Evolutionary conservation across 2,888 invertebrate genomes (phyloP), one percentile per base, ranked within the genome.

Genomic region (Aspidiotus rigidus): DNA sequence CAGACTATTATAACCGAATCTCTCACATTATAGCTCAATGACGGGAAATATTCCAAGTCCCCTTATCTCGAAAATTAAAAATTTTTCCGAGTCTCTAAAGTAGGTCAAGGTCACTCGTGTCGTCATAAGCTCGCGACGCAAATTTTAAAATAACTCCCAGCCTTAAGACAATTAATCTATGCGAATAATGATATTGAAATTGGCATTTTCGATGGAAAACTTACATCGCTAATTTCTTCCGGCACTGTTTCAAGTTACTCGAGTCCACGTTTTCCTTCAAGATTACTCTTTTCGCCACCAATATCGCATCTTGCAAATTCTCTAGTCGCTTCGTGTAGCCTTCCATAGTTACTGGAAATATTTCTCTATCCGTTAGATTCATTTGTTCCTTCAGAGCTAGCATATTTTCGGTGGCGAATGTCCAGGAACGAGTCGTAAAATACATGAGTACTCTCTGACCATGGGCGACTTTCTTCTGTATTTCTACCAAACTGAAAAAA

Each of bases 371-470:
- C 9, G 76, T 78, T 0, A 80, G 77, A 71, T 80, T 82, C 75
- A 89, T 77, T 8, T 81, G 78, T 0, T 80, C 78, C 64, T 80
- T 79, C n/a, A 90, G 77, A 0, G 79, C 78, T 40, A 86, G 77
- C 73, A 88, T 84, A 74, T 87, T 86, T 55, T 85, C 81, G 57
- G 87, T 89, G 71, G 85, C 84, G 76, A 93, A 93, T 74, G 82
- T 80, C 95, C 95, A 96, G 74, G 90, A 85, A 42, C 91, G 84
- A 9, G 89, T 89, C 1, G 94, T 93, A 78, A 96, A 96, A 78
- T 92, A 95, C 77, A 93, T 88, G 39, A 96, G 80, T 0, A 93
- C 85, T 74, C 88, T 86, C 39, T 91, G 79, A 0, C 91, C 91
- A 70, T 87, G 83, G 28, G 86, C 82, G 73, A 91, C 88, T 71